Evolutionary conservation across 1,140 invertebrate species (phyloP).

Genomic region (Bemisia tabaci): DNA sequence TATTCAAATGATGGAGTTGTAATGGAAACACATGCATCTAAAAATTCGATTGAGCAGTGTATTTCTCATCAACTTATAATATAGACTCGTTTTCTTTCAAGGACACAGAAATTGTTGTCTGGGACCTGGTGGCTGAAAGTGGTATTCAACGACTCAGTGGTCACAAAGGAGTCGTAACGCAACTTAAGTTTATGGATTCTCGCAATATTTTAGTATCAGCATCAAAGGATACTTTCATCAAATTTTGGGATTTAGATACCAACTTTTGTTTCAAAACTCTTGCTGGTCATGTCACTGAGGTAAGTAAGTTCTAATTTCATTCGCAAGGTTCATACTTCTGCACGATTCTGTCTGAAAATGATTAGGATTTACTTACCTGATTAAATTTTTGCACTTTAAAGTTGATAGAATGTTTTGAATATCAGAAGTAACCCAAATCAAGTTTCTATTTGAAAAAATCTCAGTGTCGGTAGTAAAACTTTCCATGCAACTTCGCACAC

Average conservation of each 20-base stretch:
- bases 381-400: too few relatives aligned
- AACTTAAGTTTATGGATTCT: constrained; percentile 60
- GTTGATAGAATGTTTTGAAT: too few relatives aligned
- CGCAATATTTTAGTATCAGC: constrained; percentile 70
- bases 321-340: too few relatives aligned
- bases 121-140: constrained; percentile 84
- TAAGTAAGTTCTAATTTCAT: constrained; percentile 24
- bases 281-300: constrained; percentile 59
- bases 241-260: constrained; percentile 94
- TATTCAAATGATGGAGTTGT: too few relatives aligned
- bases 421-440: background rate
- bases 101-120: constrained; percentile 88
- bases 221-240: constrained; percentile 89
- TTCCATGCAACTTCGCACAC: too few relatives aligned
- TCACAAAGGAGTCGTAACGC: constrained; percentile 85
- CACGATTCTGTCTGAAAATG: too few relatives aligned
- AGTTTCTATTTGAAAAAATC: background rate
- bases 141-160: constrained; percentile 80
- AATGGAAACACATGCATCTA: too few relatives aligned
- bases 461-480: background rate
- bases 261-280: constrained; percentile 94
- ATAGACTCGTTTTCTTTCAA: too few relatives aligned
- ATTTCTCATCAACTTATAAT: too few relatives aligned
- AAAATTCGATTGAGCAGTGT: too few relatives aligned
- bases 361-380: too few relatives aligned